Evolutionary conservation across 2,888 invertebrate species (phyloP).

Genomic region (Sipha maydis): DNA sequence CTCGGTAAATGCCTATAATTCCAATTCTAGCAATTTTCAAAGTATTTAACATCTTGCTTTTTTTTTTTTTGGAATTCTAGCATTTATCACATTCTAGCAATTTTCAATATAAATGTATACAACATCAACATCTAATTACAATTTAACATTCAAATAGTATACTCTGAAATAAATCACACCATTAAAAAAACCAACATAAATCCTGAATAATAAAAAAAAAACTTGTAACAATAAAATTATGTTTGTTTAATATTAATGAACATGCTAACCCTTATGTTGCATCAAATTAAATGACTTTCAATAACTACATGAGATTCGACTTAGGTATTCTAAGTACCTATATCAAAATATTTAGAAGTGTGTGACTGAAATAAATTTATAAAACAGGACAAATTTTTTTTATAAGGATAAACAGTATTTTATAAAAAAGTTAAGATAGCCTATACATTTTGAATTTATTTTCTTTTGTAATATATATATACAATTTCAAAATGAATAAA

Average conservation of each 20-base stretch:
- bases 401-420: background rate
- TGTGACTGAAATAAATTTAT: background rate
- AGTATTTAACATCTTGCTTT: background rate
- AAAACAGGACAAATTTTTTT: background rate
- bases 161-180: background rate
- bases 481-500: no score
- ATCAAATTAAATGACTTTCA: background rate
- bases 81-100: background rate
- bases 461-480: no score
- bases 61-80: no score
- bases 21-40: background rate
- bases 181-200: background rate
- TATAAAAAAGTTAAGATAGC: no score
- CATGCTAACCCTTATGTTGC: background rate
- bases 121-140: no score
- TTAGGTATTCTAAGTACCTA: background rate
- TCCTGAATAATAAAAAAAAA: background rate
- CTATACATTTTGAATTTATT: background rate
- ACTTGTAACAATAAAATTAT: background rate
- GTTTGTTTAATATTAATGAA: background rate
- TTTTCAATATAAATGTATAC: no score
- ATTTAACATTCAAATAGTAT: background rate
- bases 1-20: background rate
- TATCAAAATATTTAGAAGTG: background rate
- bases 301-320: background rate